Evolutionary conservation across 2,888 invertebrate genomes (phyloP).

Genomic region (Philonicus albiceps): DNA sequence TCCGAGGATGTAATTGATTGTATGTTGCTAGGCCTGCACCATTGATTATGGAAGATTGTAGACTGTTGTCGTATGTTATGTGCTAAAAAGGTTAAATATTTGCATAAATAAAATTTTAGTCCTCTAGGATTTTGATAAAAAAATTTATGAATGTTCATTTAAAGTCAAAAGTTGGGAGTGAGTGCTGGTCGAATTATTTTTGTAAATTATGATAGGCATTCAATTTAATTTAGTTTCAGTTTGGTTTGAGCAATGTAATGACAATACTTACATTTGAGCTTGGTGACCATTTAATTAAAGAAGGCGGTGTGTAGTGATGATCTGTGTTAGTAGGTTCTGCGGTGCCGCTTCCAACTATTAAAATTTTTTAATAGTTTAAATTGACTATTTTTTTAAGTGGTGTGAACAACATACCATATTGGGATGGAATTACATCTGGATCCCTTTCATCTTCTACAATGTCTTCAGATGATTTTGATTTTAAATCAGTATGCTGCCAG

Average conservation of each 20-base stretch:
- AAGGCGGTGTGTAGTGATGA: constrained; percentile 57
- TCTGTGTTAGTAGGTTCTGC: constrained; percentile 52
- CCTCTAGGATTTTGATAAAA: too few species aligned
- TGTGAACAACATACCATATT: constrained; percentile 68
- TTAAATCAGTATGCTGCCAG: constrained; percentile 65
- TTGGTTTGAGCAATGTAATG: background rate
- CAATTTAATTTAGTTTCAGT: too few species aligned
- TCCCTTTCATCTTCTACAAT: constrained; percentile 65
- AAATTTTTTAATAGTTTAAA: background rate
- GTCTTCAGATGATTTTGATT: constrained; percentile 62
- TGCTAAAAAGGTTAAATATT: constrained; percentile 27
- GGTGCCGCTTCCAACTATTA: constrained; percentile 46
- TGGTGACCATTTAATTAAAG: constrained; percentile 62
- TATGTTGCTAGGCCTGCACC: constrained; percentile 55
- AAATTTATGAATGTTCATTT: too few species aligned
- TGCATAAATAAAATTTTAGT: background rate
- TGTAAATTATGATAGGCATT: too few species aligned
- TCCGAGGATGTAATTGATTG: constrained; percentile 61
- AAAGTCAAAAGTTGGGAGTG: too few species aligned
- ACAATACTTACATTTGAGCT: constrained; percentile 60
- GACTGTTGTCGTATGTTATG: constrained; percentile 43
- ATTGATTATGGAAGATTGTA: constrained; percentile 46
- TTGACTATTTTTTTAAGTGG: background rate
- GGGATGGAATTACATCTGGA: constrained; percentile 79
- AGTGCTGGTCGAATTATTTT: too few species aligned